phyloP scores from a whole-genome alignment of 2,888 invertebrate species.

The Caenorhabditis angaria region DNA sequence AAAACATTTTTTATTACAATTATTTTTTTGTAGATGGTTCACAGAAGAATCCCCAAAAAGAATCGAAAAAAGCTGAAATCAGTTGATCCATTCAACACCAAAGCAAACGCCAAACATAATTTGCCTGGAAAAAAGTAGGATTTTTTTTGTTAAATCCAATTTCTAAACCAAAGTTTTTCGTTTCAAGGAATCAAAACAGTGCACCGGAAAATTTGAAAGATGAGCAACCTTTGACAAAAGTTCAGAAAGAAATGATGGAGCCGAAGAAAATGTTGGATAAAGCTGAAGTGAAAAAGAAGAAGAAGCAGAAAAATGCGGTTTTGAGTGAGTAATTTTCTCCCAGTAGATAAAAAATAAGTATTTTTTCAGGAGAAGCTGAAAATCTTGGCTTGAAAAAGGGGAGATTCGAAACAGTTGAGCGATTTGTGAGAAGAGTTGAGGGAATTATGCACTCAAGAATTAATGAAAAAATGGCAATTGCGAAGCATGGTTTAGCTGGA shows the following conservation, averaged over 20 bases:
- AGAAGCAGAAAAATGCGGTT: conserved; percentile 43
- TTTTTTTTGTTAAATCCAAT: neutral
- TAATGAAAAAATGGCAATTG: conserved; percentile 43
- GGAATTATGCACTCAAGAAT: conserved; percentile 27
- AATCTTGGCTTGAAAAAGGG: conserved; percentile 42
- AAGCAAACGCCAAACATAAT: conserved; percentile 27
- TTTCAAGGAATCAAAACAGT: conserved; percentile 30
- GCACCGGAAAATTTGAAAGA: conserved; percentile 25
- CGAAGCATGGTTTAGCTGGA: conserved; percentile 52
- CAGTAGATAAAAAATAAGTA: neutral
- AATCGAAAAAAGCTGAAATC: conserved; percentile 61
- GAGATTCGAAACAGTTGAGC: conserved; percentile 44
- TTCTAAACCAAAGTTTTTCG: conserved; percentile 1
- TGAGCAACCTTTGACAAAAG: conserved; percentile 48
- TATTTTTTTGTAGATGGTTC: conserved; percentile 30
- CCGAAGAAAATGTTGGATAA: conserved; percentile 4
- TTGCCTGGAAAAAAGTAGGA: conserved; percentile 19
- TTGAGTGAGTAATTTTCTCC: conserved; percentile 19
- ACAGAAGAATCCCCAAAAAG: conserved; percentile 54
- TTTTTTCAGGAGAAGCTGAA: conserved; percentile 46
- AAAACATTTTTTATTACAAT: neutral
- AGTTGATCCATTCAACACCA: conserved; percentile 57
- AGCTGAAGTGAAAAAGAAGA: conserved; percentile 32
- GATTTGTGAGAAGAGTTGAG: conserved; percentile 38
- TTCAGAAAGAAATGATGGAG: conserved; percentile 31